phyloP scores from a whole-genome alignment of 2,888 invertebrate genomes.

The Ophraella communa region DNA sequence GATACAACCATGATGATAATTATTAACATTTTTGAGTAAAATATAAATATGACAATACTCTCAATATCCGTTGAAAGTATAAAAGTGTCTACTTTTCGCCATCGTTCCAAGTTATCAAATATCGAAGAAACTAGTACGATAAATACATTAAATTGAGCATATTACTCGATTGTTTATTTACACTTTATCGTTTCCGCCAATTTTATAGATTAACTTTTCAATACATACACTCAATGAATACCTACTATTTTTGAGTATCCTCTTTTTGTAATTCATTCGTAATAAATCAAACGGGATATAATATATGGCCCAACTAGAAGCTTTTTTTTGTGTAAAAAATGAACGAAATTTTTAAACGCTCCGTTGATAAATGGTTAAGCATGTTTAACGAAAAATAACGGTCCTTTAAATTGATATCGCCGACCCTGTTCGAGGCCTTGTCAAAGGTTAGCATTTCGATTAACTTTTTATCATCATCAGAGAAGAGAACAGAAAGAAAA shows the following conservation, averaged over 20 bases:
- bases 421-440: constrained; percentile 14
- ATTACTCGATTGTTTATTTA: no score
- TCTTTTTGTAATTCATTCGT: background rate
- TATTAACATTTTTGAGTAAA: no score
- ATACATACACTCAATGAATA: no score
- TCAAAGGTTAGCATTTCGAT: constrained; percentile 25
- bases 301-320: background rate
- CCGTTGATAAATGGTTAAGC: background rate
- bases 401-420: background rate
- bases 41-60: no score
- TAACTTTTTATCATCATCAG: constrained; percentile 20
- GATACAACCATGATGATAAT: no score
- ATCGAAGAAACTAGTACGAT: no score
- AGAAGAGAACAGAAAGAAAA: constrained; percentile 19
- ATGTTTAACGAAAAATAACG: constrained; percentile 4
- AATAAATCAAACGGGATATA: background rate
- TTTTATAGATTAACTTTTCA: no score
- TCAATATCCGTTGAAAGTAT: no score
- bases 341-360: background rate
- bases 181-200: no score
- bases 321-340: background rate
- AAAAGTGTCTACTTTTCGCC: no score
- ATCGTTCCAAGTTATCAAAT: no score
- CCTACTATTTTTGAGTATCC: background rate
- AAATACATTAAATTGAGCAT: no score